A percentile compares a stretch with the other conserved stretches of the same genome.
Evolutionary conservation across 2,113 vertebrate genomes (phyloP).

Genomic region (Origma solitaria): DNA sequence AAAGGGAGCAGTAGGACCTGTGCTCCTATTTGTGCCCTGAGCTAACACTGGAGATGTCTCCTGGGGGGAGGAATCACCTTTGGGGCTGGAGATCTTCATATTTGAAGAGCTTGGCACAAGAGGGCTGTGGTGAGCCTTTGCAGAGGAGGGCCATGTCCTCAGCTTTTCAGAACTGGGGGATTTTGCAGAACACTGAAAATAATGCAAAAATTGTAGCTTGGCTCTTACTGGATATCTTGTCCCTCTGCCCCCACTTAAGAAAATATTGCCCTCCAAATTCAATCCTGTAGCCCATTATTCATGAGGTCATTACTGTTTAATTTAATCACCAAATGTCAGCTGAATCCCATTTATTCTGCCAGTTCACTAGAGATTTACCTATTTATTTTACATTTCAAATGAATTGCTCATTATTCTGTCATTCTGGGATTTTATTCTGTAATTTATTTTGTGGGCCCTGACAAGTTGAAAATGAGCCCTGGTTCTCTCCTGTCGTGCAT

Average conservation of each 20-base stretch:
- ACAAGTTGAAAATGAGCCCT: constrained; percentile 61
- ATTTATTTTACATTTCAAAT: constrained; percentile 78
- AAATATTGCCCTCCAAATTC: constrained; percentile 30
- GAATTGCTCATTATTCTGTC: constrained; percentile 73
- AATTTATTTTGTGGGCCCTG: constrained; percentile 65
- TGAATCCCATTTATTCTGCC: constrained; percentile 68
- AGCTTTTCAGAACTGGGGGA: background rate
- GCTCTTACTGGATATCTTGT: background rate
- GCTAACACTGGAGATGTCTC: background rate
- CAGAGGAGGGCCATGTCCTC: background rate
- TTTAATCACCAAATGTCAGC: constrained; percentile 76
- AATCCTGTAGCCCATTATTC: constrained; percentile 39
- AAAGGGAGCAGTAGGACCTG: background rate
- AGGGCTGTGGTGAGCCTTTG: background rate
- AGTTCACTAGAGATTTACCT: constrained; percentile 70
- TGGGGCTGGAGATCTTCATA: background rate
- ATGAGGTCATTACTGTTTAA: constrained; percentile 72
- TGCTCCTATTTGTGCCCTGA: background rate
- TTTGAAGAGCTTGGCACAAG: background rate
- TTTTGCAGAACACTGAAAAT: background rate
- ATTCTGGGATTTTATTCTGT: constrained; percentile 62
- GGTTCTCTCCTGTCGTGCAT: background rate
- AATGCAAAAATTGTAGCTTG: background rate
- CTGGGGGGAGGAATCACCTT: background rate
- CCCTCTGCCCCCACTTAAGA: background rate